A percentile compares a stretch with the other conserved stretches of the same genome.
phyloP scores from a whole-genome alignment of 2,888 invertebrate species.

The Nemotelus pantherinus region DNA sequence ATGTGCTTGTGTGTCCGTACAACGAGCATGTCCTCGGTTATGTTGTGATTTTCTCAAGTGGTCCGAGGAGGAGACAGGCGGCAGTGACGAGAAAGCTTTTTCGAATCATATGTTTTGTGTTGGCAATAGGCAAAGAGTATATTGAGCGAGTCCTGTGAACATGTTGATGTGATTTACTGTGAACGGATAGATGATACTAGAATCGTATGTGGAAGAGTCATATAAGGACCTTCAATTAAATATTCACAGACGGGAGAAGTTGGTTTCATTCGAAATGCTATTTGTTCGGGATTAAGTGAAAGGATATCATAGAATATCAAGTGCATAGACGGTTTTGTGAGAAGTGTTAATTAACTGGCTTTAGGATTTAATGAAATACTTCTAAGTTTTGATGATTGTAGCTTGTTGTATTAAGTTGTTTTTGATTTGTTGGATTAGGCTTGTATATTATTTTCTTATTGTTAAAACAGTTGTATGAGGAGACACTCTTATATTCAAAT shows the following conservation, averaged over 20 bases:
- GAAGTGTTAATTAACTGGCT: not conserved
- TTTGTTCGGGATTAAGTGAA: too few relatives aligned
- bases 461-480: too few relatives aligned
- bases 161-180: conserved; percentile 1
- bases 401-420: too few relatives aligned
- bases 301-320: too few relatives aligned
- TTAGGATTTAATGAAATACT: not conserved
- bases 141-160: not conserved
- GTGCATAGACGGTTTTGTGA: not conserved
- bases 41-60: conserved; percentile 25
- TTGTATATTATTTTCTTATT: too few relatives aligned
- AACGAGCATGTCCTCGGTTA: not conserved
- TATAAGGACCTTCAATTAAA: not conserved
- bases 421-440: too few relatives aligned
- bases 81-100: conserved; percentile 11
- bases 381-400: not conserved
- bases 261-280: not conserved
- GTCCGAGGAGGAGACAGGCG: not conserved
- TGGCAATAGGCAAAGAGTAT: not conserved
- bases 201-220: not conserved
- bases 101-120: conserved; percentile 14
- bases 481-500: too few relatives aligned
- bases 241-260: not conserved
- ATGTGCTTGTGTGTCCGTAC: not conserved
- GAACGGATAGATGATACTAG: not conserved